Percentiles rank a stretch among this genome's conserved stretches.
Evolutionary conservation across 2,113 vertebrate genomes (phyloP).

Genomic region (Copsychus sechellarum): DNA sequence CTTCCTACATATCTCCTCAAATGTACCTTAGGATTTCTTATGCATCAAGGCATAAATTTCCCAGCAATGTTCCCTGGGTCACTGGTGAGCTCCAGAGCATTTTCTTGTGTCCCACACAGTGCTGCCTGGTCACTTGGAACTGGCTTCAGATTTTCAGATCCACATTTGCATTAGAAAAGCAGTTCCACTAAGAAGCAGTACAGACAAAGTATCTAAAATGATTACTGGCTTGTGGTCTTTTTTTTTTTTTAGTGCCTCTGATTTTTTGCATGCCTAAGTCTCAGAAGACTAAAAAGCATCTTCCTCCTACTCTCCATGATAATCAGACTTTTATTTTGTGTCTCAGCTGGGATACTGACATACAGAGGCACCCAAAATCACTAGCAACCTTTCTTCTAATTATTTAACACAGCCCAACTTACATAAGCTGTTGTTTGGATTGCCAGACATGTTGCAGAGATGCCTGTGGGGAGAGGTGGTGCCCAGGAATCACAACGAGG

Average conservation of each 20-base stretch:
- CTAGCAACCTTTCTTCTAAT: not conserved
- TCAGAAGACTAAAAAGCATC: not conserved
- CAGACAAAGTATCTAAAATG: not conserved
- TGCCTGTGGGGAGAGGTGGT: not conserved
- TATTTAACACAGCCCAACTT: not conserved
- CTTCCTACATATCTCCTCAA: not conserved
- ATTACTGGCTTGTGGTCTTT: not conserved
- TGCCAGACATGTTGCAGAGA: constrained; percentile 19
- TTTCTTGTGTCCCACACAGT: not conserved
- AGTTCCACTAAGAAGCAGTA: not conserved
- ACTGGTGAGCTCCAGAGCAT: not conserved
- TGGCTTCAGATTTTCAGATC: constrained; percentile 3
- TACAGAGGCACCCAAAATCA: not conserved
- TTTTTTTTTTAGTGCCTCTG: not conserved
- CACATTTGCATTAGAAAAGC: constrained; percentile 48
- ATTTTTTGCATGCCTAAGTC: not conserved
- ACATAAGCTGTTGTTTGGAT: constrained; percentile 13
- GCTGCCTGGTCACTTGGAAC: constrained; percentile 26
- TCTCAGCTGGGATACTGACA: constrained; percentile 11
- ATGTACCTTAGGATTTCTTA: not conserved
- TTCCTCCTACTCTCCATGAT: not conserved
- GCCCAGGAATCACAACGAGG: not conserved
- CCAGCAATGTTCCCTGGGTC: not conserved
- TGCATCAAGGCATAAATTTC: not conserved
- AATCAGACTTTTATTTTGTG: not conserved